These are phyloP conservation scores for Stenolophus ochropezus DNA, from an alignment of 2,888 invertebrate genomes.

Conservation along the genomic window DNA sequence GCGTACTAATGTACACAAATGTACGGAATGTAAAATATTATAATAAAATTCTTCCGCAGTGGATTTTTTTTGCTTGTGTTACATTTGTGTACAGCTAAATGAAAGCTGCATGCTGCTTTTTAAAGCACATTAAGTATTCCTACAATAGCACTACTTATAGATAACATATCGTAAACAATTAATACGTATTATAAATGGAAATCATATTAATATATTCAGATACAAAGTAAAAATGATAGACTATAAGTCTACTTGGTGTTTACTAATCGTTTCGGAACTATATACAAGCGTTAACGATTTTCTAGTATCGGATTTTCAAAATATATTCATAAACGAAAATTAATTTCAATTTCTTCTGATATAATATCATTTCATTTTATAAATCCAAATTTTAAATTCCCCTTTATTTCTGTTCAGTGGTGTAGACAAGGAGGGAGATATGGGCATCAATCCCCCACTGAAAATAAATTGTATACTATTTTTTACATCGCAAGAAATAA, in stretches of 20 bases:
- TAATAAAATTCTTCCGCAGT: not conserved
- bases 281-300: not conserved
- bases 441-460: too few relatives aligned
- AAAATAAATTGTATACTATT: too few relatives aligned
- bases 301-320: too few relatives aligned
- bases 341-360: too few relatives aligned
- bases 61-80: slow-evolving; percentile 2
- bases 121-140: slow-evolving; percentile 45
- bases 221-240: slow-evolving; percentile 20
- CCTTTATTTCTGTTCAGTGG: too few relatives aligned
- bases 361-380: too few relatives aligned
- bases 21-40: not conserved
- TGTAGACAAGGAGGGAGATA: too few relatives aligned
- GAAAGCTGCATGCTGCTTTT: slow-evolving; percentile 49
- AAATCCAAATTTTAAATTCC: too few relatives aligned
- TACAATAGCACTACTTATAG: slow-evolving; percentile 51
- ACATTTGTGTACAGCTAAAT: slow-evolving; percentile 7
- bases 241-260: not conserved
- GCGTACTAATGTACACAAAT: slow-evolving; percentile 19
- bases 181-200: slow-evolving; percentile 49
- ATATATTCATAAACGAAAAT: too few relatives aligned
- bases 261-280: slow-evolving; percentile 23
- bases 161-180: slow-evolving; percentile 48
- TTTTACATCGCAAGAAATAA: too few relatives aligned
- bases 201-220: slow-evolving; percentile 47